Evolutionary conservation across 2,888 invertebrate species (phyloP), one percentile per base, ranked within the genome.

Genomic region (Cataglyphis rosenhaueri): DNA sequence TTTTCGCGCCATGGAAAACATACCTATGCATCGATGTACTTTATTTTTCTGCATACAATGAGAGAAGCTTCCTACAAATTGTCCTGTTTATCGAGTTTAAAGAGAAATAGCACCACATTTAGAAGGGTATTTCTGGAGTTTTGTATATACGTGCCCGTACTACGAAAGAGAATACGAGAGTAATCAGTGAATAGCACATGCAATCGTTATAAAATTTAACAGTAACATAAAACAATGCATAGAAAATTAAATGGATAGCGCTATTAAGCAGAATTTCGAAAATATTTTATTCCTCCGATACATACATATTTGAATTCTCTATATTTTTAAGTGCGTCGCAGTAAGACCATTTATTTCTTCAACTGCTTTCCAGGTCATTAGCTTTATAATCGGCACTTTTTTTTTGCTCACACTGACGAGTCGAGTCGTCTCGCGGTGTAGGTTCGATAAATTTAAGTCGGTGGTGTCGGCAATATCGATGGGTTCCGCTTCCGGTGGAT

Each of bases 401-500:
- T 68, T 70, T 52, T 18, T 2, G 32, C 68, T 9, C 10, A 21
- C 57, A 29, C 21, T 55, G 3, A 55, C 65, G 29, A 41, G 6
- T 35, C 25, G 38, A n/a, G 41, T n/a, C 12, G 52, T 68, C 59
- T 78, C 86, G 66, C 8, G 21, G 32, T 44, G 74, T 25, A 35
- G 38, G 61, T 66, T 65, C 81, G 84, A 86, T 83, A 84, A 85
- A 85, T 86, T 84, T 64, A 21, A 44, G 35, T 66, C 68, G 71
- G n/a, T 15, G 79, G 79, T 57, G 76, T 66, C 55, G 82, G 76
- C 76, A 85, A 84, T 86, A 90, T 89, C 85, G 87, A 68, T 62
- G 75, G 73, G 78, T 83, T 89, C 85, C 82, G 84, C 83, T 87
- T 84, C n/a, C 86, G 83, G 81, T 81, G 89, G 86, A 91, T 92